Evolutionary conservation across 1,140 invertebrate genomes (phyloP).

Genomic region (Ganaspis sp.): DNA sequence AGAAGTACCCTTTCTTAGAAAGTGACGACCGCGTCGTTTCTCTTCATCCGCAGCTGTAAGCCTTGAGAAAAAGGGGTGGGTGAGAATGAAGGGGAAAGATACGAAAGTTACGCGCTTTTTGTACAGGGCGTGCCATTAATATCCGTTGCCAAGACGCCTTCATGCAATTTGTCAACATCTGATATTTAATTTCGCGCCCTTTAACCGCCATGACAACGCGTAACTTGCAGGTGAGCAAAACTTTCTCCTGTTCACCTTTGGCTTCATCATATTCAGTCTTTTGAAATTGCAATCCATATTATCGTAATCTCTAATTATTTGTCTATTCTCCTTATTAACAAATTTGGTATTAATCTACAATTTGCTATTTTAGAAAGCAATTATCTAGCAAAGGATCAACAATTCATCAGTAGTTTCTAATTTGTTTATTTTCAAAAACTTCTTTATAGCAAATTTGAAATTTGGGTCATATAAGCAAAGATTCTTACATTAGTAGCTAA

Average conservation of each 20-base stretch:
- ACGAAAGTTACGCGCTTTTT: conserved; percentile 72
- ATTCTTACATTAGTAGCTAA: no score
- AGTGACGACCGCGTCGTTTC: conserved; percentile 70
- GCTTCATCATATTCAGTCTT: neutral
- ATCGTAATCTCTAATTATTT: neutral
- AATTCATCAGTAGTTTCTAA: no score
- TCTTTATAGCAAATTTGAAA: no score
- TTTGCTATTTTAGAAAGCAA: no score
- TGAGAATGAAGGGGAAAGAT: conserved; percentile 50
- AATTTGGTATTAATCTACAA: no score
- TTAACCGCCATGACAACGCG: conserved; percentile 63
- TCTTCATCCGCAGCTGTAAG: conserved; percentile 74
- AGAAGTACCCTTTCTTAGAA: conserved; percentile 52
- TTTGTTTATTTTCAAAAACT: no score
- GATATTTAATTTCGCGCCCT: conserved; percentile 76
- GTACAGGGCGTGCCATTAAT: conserved; percentile 73
- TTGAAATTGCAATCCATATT: neutral
- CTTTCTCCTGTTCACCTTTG: conserved; percentile 47
- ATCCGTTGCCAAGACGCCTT: conserved; percentile 75
- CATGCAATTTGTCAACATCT: conserved; percentile 77
- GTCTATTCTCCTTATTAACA: neutral
- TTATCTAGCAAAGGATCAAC: no score
- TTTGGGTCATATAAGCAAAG: no score
- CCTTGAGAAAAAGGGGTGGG: conserved; percentile 54
- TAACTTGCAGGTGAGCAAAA: conserved; percentile 56